phyloP scores from a whole-genome alignment of 2,888 invertebrate genomes.

The Lepeophtheirus nordmannii region DNA sequence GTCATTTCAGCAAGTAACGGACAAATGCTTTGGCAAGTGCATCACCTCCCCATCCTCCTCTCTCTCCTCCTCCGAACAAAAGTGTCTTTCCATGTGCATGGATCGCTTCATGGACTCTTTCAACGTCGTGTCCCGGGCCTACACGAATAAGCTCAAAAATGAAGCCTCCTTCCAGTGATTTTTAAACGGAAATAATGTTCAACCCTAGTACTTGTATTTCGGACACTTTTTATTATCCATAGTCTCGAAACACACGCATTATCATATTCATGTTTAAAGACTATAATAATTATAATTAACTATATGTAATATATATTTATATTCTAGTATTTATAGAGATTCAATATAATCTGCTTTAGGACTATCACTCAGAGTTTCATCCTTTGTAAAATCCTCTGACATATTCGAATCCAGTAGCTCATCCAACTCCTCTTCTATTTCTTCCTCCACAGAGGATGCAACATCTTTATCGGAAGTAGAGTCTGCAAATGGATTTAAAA shows the following conservation, averaged over 20 bases:
- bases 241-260: too few relatives aligned
- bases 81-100: conserved; percentile 96
- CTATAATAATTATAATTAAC: too few relatives aligned
- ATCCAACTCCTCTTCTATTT: conserved; percentile 22
- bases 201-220: background rate
- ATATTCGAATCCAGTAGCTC: conserved; percentile 20
- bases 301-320: background rate
- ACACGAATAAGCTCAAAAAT: conserved; percentile 63
- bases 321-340: conserved; percentile 6
- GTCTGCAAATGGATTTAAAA: too few relatives aligned
- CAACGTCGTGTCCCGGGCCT: conserved; percentile 78
- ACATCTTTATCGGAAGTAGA: too few relatives aligned
- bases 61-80: conserved; percentile 76
- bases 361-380: conserved; percentile 15
- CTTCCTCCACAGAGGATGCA: background rate
- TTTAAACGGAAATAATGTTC: background rate
- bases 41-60: conserved; percentile 75
- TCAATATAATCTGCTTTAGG: conserved; percentile 12
- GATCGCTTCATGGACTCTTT: conserved; percentile 93
- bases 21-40: conserved; percentile 92
- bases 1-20: conserved; percentile 58
- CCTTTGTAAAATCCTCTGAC: conserved; percentile 21
- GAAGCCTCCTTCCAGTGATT: conserved; percentile 38
- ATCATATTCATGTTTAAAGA: too few relatives aligned
- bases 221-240: background rate